These are phyloP conservation scores for Cetonia aurata DNA, from an alignment of 2,888 invertebrate genomes.

Conservation along the genomic window DNA sequence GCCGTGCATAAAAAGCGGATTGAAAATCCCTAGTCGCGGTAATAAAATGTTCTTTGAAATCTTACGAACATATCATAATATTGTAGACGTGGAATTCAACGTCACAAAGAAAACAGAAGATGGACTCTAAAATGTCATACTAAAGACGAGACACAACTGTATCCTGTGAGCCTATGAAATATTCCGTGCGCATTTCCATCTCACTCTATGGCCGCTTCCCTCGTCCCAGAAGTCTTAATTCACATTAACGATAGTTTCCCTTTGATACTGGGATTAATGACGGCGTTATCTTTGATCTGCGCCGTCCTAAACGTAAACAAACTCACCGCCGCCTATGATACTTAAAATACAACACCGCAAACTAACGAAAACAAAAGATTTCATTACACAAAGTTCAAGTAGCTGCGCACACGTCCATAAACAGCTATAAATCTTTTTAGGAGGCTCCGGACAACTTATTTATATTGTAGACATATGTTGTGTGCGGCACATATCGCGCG, in stretches of 20 bases:
- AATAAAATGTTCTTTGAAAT: conserved; percentile 45
- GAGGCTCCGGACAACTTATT: conserved; percentile 41
- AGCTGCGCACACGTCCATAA: conserved; percentile 43
- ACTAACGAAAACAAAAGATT: conserved; percentile 65
- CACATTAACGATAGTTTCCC: conserved; percentile 65
- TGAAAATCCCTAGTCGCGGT: conserved; percentile 18
- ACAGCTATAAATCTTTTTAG: conserved; percentile 47
- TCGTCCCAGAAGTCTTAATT: conserved; percentile 62
- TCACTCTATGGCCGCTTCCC: conserved; percentile 20
- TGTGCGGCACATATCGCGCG: conserved; percentile 24
- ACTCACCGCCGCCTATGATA: conserved; percentile 57
- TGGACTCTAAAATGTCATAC: conserved; percentile 22
- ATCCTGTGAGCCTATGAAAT: conserved; percentile 56
- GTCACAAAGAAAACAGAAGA: neutral
- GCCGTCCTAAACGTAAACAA: conserved; percentile 62
- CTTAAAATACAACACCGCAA: conserved; percentile 59
- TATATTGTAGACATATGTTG: conserved; percentile 38
- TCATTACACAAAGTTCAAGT: conserved; percentile 58
- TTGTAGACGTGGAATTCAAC: conserved; percentile 56
- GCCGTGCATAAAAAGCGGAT: conserved; percentile 4
- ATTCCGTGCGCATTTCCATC: conserved; percentile 3
- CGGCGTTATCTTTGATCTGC: conserved; percentile 64
- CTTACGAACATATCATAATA: conserved; percentile 63
- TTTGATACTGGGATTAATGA: conserved; percentile 66
- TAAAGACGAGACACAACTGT: conserved; percentile 64